Evolutionary conservation across 2,113 vertebrate genomes (phyloP), one percentile per base, ranked within the genome.

Genomic region (Daboia siamensis): DNA sequence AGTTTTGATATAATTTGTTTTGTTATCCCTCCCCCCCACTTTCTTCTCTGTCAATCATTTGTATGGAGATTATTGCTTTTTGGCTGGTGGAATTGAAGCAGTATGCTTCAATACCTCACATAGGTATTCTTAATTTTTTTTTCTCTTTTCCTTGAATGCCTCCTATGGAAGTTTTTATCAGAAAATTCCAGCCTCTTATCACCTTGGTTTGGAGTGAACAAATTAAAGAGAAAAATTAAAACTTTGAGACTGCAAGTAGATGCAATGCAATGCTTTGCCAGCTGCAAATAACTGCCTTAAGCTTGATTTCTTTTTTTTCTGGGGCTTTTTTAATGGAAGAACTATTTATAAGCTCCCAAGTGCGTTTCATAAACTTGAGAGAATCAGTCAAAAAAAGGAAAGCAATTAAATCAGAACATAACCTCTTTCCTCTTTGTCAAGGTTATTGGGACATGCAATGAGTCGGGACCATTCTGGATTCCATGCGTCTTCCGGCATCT

Each of bases 401-500:
- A 69, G 46, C 64, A 64, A 61, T 91, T 92, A 88, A 80, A 55
- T 15, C 46, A 1, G 33, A 57, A 23, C 2, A 7, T 89, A 69
- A 85, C 54, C 87, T 54, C 48, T 69, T 89, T 80, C 24, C 26
- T 84, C 46, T 86, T 6, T 1, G 17, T 4, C 69, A 10, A 86
- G 95, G 95, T 46, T 92, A 90, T 44, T 85, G 33, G 4, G 90
- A 0, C 90, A 48, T 0, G 13, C 3, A 24, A n/a, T 0, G 11
- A 95, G 84, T 88, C 23, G 91, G 0, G 5, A 52, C 7, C 57
- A 56, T 9, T 0, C 3, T 29, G 17, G 0, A 46, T 86, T 44
- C 57, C 20, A 54, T 87, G 92, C 84, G 93, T 93, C 92, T 12
- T 0, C 15, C 17, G 88, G 92, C 85, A 90, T 48, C 64, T 89